Evolutionary conservation across 2,888 invertebrate species (phyloP), one percentile per base, ranked within the genome.

Genomic region (Caenorhabditis afra): DNA sequence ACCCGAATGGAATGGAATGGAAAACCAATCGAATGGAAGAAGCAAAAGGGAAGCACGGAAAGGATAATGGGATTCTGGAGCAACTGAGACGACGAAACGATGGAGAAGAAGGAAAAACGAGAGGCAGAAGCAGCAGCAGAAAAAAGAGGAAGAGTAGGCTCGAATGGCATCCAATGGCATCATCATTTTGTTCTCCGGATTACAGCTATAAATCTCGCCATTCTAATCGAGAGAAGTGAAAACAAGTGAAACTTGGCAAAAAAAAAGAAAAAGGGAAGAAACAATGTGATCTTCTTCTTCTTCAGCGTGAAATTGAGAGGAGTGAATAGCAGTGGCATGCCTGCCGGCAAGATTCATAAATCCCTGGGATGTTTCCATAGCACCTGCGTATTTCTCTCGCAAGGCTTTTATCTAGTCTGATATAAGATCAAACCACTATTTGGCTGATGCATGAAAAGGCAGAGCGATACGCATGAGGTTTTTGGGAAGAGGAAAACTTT

Each of bases 1-100:
- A 35, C 12, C 7, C n/a, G 52, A 39, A 55, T 4, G 37, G n/a
- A n/a, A 41, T 18, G 44, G 22, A 41, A 58, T 52, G 55, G 47
- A 47, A 62, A 53, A 55, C 53, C 53, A 55, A 62, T 53, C 29
- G 62, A 70, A 62, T 68, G 44, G 23, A 20, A 0, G 29, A 10
- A n/a, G n/a, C n/a, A n/a, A n/a, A n/a, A n/a, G n/a, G n/a, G n/a
- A 37, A 23, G 37, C n/a, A 18, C 14, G 14, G 20, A 16, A 58
- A 20, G 61, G 47, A 70, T 70, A 70, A 70, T 70, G 70, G 61
- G 70, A 70, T 62, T 61, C 53, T 55, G 62, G 45, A 59, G 58
- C 58, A 50, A 49, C 29, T 29, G 49, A 52, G 45, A 57, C 22
- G 57, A 35, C 37, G 16, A 16, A 7, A 39, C 8, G 55, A 20